These are phyloP conservation scores for Embiotoca jacksoni DNA, from an alignment of 2,113 vertebrate species.

Conservation along the genomic window DNA sequence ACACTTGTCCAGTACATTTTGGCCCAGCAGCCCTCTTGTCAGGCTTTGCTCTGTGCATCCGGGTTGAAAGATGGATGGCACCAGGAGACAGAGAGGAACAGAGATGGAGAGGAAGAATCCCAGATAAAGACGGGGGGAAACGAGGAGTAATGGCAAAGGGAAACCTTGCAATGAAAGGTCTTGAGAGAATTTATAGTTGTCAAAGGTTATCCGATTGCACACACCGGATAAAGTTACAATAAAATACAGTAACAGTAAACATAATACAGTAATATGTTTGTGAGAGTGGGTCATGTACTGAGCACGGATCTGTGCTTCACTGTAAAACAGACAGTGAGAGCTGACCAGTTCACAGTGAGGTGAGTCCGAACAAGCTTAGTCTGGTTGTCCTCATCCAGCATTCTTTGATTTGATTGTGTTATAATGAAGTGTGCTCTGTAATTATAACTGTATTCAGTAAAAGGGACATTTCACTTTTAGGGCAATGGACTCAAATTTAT, in stretches of 20 bases:
- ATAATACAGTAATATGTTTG: neutral
- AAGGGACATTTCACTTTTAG: neutral
- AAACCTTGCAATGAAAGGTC: neutral
- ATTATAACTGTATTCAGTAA: neutral
- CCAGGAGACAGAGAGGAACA: conserved; percentile 23
- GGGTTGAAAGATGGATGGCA: conserved; percentile 50
- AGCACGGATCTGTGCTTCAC: conserved; percentile 9
- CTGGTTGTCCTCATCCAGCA: conserved; percentile 16
- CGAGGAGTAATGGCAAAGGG: neutral
- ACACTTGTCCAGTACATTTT: conserved; percentile 28
- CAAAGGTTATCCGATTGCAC: neutral
- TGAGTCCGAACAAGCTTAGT: neutral
- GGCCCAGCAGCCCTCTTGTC: conserved; percentile 24
- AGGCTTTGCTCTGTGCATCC: conserved; percentile 26
- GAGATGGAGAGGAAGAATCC: conserved; percentile 25
- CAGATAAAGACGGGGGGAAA: neutral
- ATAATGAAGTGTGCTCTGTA: neutral
- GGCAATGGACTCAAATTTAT: conserved; percentile 8
- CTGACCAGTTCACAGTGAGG: conserved; percentile 11
- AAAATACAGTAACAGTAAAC: neutral
- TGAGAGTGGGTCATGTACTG: conserved; percentile 2
- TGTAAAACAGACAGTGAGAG: conserved; percentile 3
- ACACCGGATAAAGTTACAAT: neutral
- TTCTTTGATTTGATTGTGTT: conserved; percentile 12
- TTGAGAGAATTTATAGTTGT: neutral